phyloP scores from a whole-genome alignment of 23 tunicate genomes.

The Trididemnum nubilum region DNA sequence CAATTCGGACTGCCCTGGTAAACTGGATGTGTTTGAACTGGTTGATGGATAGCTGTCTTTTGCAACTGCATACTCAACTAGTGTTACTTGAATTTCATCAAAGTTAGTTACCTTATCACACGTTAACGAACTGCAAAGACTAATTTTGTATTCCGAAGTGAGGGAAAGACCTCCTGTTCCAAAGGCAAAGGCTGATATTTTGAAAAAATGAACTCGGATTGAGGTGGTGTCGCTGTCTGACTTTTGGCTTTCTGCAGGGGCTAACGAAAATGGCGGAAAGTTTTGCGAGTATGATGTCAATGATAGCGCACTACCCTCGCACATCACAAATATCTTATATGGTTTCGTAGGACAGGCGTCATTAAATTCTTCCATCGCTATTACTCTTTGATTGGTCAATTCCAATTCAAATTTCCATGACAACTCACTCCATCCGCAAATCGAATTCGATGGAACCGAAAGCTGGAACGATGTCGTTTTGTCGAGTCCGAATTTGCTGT shows the following conservation, averaged over 20 bases:
- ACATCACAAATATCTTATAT: not conserved
- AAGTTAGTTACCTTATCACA: not conserved
- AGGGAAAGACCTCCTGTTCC: not conserved
- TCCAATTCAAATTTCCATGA: constrained; percentile 13
- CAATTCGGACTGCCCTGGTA: not conserved
- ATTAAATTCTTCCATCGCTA: not conserved
- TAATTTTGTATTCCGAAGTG: not conserved
- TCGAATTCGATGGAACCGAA: not conserved
- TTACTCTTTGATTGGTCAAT: constrained; percentile 2
- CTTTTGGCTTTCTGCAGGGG: not conserved
- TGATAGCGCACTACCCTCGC: not conserved
- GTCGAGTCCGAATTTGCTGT: not conserved
- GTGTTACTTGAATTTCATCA: not conserved
- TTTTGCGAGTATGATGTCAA: constrained; percentile 1
- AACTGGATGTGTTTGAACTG: not conserved
- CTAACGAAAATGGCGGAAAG: not conserved
- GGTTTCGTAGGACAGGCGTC: not conserved
- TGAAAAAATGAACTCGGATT: not conserved
- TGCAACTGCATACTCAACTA: not conserved
- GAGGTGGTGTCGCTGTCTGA: not conserved
- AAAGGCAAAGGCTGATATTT: not conserved
- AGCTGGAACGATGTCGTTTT: not conserved
- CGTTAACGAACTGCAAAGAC: not conserved
- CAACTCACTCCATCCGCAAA: constrained; percentile 12
- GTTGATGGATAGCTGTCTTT: not conserved